Evolutionary conservation across 2,113 vertebrate genomes (phyloP).

Genomic region (Rhegmatorhina hoffmannsi): DNA sequence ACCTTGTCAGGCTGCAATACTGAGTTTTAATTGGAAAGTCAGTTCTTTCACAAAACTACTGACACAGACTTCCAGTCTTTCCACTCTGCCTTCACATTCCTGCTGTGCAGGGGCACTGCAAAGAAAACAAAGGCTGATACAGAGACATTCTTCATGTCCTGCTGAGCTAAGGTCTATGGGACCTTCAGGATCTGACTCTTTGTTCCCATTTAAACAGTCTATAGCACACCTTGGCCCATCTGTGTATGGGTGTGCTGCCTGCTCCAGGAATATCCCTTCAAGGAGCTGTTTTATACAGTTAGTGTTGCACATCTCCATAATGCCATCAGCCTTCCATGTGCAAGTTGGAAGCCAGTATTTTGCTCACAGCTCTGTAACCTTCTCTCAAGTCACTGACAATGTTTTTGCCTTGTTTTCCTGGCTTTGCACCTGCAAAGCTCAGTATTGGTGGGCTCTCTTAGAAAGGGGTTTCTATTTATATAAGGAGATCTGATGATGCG

Average conservation of each 20-base stretch:
- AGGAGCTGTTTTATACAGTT: background rate
- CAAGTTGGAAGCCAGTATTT: background rate
- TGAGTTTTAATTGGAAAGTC: background rate
- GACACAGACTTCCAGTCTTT: background rate
- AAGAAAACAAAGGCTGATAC: fast-evolving
- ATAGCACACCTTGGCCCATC: background rate
- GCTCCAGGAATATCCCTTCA: background rate
- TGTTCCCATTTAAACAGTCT: background rate
- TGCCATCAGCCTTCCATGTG: background rate
- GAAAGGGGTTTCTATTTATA: background rate
- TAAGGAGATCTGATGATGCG: background rate
- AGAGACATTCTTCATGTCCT: background rate
- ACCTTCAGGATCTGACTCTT: background rate
- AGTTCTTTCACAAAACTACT: background rate
- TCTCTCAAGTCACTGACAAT: background rate
- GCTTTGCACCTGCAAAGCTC: background rate
- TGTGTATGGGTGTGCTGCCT: background rate
- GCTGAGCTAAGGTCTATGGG: background rate
- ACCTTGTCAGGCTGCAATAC: background rate
- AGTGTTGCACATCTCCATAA: background rate
- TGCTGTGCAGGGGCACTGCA: fast-evolving
- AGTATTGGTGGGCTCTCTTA: background rate
- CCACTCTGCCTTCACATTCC: background rate
- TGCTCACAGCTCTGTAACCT: background rate
- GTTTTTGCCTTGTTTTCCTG: background rate